Conservation (phyloP, 2,113 vertebrate species). For the Macaca mulatta region DNA sequence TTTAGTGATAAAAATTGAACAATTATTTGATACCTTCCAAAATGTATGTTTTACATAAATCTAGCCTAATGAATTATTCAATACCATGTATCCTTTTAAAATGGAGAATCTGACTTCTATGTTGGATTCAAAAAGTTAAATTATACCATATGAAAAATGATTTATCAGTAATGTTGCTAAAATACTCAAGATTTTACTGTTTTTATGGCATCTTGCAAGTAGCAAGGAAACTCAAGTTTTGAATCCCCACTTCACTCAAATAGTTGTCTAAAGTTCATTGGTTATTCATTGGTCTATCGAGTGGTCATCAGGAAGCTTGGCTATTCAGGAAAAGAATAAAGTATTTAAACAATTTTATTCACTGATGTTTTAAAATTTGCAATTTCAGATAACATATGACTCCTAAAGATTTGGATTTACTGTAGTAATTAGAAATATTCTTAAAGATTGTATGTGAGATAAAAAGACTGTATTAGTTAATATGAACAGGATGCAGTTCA, state of each 20-base stretch:
- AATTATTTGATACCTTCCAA: neutral
- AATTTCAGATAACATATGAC: neutral
- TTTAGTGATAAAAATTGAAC: neutral
- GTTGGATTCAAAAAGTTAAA: neutral
- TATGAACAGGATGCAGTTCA: neutral
- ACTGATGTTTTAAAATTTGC: neutral
- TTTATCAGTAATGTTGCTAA: neutral
- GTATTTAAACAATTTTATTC: neutral
- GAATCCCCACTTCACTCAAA: neutral
- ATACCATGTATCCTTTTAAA: neutral
- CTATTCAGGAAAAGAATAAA: neutral
- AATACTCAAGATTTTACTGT: neutral
- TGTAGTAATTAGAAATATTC: neutral
- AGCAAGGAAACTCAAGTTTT: neutral
- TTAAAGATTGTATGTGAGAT: neutral
- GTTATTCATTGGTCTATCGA: neutral
- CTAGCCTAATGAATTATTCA: neutral
- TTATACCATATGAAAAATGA: neutral
- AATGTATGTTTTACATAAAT: neutral
- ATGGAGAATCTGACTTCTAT: rapidly evolving
- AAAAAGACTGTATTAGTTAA: neutral
- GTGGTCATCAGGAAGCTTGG: neutral
- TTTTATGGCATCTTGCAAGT: neutral
- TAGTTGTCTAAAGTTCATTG: neutral
- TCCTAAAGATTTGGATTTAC: neutral